phyloP scores from a whole-genome alignment of 2,797 vertebrate species.

The Sebastes goodei region DNA sequence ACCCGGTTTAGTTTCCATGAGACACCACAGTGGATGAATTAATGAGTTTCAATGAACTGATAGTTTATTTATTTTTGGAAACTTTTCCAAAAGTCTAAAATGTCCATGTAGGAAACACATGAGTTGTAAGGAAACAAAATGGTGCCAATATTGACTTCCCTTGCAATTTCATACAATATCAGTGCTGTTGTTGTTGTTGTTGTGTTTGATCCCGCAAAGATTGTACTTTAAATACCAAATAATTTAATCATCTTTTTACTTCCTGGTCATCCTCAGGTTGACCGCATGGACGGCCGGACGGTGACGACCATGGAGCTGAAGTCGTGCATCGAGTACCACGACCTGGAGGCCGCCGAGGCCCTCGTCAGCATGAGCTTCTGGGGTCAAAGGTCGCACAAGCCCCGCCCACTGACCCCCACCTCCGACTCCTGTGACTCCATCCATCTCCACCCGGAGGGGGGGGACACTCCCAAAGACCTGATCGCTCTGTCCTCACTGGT shows the following conservation, averaged over 20 bases:
- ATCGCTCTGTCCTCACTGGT: slow-evolving; percentile 93
- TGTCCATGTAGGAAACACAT: not conserved
- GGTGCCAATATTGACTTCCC: not conserved
- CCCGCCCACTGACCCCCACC: slow-evolving; percentile 93
- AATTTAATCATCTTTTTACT: not conserved
- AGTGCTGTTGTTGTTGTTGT: not conserved
- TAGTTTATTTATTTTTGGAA: not conserved
- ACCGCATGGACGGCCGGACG: slow-evolving; percentile 79
- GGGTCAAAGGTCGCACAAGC: slow-evolving; percentile 89
- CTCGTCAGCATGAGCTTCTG: slow-evolving; percentile 98
- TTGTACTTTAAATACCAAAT: not conserved
- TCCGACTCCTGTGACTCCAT: slow-evolving; percentile 93
- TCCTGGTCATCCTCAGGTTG: slow-evolving; percentile 74
- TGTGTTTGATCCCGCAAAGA: too few species aligned
- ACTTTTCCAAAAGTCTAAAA: not conserved
- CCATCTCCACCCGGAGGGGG: slow-evolving; percentile 69
- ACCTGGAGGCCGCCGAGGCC: slow-evolving; percentile 94
- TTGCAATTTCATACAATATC: not conserved
- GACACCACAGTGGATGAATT: not conserved
- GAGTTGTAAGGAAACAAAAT: not conserved
- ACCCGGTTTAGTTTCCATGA: not conserved
- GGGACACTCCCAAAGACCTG: slow-evolving; percentile 88
- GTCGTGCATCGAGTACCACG: slow-evolving; percentile 88
- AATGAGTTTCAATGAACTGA: not conserved
- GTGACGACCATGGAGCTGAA: slow-evolving; percentile 83